Evolutionary conservation across 2,113 vertebrate species (phyloP), one percentile per base, ranked within the genome.

Genomic region (Argyrosomus japonicus): DNA sequence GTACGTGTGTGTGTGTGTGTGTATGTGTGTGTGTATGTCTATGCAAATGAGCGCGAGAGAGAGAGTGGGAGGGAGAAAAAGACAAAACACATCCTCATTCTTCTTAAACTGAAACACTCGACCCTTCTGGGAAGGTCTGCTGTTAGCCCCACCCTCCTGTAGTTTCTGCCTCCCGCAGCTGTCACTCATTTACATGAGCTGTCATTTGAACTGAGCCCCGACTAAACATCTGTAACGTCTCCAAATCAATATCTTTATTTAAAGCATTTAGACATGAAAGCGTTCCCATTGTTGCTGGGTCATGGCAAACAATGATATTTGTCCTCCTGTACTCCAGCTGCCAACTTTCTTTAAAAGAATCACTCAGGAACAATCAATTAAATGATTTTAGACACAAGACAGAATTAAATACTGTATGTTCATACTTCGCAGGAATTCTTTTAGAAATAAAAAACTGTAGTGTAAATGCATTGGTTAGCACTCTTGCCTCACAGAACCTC

Each of bases 1-100:
- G 36, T 68, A 25, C 68, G 63, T 32, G 43, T 72, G 54, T n/a
- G 0, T 73, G 36, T 80, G 32, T 47, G 13, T 47, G 45, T 56
- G n/a, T 23, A 10, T 23, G 0, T 51, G 36, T 68, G 45, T 70
- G 63, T 43, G 48, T 14, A 13, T 14, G n/a, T 25, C 57, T 58
- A 63, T 75, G 75, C 48, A 70, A 75, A 72, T 75, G 50, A 29
- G 36, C 5, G 12, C 21, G 21, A 64, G 72, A 51, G 17, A 36
- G 67, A 21, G 67, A 67, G 65, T 3, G 8, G 54, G 25, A 15
- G 47, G 27, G 56, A 50, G 62, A 36, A 50, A 70, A 65, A 75
- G 32, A 76, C 75, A 72, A 72, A 57, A 62, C 61, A n/a, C 68
- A 67, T 69, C 74, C 47, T 62, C 65, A 76, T 57, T 27, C 47